These are phyloP conservation scores for Siderastrea siderea DNA, from an alignment of 92 coral and sea anemone species.

Conservation along the genomic window DNA sequence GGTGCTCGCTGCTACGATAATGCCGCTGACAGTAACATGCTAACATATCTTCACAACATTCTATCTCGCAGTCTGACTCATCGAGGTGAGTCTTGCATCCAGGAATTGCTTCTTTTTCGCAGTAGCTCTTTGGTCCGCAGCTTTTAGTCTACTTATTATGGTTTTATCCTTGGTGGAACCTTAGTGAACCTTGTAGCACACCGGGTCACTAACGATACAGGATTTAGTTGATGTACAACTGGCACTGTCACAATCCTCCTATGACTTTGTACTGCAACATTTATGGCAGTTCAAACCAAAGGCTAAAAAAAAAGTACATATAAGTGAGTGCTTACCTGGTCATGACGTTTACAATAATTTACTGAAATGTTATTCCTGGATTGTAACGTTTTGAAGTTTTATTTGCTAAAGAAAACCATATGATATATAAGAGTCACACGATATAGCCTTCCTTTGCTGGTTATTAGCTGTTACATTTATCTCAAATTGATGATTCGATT, in stretches of 20 bases:
- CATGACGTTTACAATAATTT: too few relatives aligned
- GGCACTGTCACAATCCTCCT: conserved; percentile 12
- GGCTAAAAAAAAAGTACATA: not conserved
- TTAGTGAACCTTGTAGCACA: conserved; percentile 22
- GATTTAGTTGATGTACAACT: not conserved
- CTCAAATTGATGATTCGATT: too few relatives aligned
- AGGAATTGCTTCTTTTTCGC: conserved; percentile 5
- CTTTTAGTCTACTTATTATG: not conserved
- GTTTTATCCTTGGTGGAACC: not conserved
- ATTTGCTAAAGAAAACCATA: too few relatives aligned
- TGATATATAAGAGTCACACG: too few relatives aligned
- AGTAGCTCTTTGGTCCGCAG: conserved; percentile 20
- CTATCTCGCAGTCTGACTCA: not conserved
- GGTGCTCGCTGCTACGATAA: not conserved
- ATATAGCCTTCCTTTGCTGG: too few relatives aligned
- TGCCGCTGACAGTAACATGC: not conserved
- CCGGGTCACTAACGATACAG: not conserved
- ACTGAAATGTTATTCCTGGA: too few relatives aligned
- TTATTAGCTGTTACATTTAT: too few relatives aligned
- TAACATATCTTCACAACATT: conserved; percentile 21
- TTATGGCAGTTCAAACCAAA: conserved; percentile 10
- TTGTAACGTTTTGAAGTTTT: too few relatives aligned
- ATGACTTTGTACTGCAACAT: conserved; percentile 24
- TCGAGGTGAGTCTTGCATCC: conserved; percentile 10
- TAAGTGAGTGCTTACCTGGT: too few relatives aligned